These are phyloP conservation scores for Leptura quadrifasciata DNA, from an alignment of 2,888 invertebrate species.

Conservation along the genomic window DNA sequence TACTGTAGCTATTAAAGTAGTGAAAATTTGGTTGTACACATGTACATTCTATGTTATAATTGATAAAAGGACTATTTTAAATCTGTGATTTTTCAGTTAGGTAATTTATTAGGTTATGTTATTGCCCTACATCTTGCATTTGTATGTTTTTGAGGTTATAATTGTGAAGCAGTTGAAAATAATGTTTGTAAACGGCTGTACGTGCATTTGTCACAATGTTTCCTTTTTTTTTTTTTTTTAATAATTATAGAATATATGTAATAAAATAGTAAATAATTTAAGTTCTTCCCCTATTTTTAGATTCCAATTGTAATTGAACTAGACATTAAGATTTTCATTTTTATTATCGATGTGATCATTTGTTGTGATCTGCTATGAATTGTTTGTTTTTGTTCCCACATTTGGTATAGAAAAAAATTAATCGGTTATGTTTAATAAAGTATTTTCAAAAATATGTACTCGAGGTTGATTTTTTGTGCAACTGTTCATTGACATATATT, in stretches of 20 bases:
- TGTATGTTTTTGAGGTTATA: slow-evolving; percentile 48
- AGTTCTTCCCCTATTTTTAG: slow-evolving; percentile 59
- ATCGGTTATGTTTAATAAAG: slow-evolving; percentile 66
- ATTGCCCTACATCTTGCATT: slow-evolving; percentile 25
- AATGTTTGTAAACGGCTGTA: slow-evolving; percentile 53
- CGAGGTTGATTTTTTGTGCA: not conserved
- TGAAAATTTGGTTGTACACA: slow-evolving; percentile 20
- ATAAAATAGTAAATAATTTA: slow-evolving; percentile 58
- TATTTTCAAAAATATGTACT: slow-evolving; percentile 62
- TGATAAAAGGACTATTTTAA: slow-evolving; percentile 18
- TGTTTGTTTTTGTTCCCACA: slow-evolving; percentile 60
- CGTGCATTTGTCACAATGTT: slow-evolving; percentile 57
- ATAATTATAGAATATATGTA: slow-evolving; percentile 51
- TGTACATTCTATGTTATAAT: slow-evolving; percentile 21
- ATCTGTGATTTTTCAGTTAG: slow-evolving; percentile 38
- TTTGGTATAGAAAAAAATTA: slow-evolving; percentile 57
- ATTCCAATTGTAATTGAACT: slow-evolving; percentile 55
- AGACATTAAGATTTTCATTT: slow-evolving; percentile 58
- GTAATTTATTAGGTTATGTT: slow-evolving; percentile 29
- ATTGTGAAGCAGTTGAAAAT: slow-evolving; percentile 45
- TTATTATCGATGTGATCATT: slow-evolving; percentile 59
- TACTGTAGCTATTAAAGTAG: not conserved
- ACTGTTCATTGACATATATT: not conserved
- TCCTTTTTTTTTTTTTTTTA: slow-evolving; percentile 48
- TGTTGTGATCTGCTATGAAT: slow-evolving; percentile 58